Percentiles rank a stretch among this genome's conserved stretches.
Conservation (phyloP, 1,140 invertebrate species). For the Drosophila jambulina region DNA sequence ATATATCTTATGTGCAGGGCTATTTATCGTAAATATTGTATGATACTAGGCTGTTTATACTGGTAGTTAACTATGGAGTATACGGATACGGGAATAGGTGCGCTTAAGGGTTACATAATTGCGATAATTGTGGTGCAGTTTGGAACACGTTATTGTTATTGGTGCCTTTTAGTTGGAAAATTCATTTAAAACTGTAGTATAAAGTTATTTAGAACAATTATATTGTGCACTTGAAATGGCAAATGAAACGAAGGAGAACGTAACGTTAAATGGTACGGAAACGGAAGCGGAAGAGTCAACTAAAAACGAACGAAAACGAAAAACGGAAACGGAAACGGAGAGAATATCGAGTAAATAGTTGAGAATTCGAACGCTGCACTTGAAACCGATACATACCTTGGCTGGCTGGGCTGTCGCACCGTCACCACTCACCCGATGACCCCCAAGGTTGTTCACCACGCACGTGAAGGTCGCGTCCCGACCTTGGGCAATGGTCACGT, state of each 20-base stretch:
- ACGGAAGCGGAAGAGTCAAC: background rate
- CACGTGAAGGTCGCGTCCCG: constrained; percentile 95
- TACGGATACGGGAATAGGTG: constrained; percentile 35
- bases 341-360: constrained; percentile 7
- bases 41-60: constrained; percentile 47
- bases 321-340: background rate
- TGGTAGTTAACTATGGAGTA: constrained; percentile 42
- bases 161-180: constrained; percentile 48
- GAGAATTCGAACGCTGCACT: constrained; percentile 62
- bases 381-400: constrained; percentile 90
- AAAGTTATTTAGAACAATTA: constrained; percentile 33
- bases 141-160: constrained; percentile 44
- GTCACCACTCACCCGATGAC: constrained; percentile 96
- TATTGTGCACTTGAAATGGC: constrained; percentile 65
- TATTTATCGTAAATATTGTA: constrained; percentile 40
- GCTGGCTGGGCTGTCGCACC: constrained; percentile 87
- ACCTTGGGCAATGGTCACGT: constrained; percentile 94
- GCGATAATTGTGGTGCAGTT: constrained; percentile 62
- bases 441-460: constrained; percentile 95
- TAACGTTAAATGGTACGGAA: background rate
- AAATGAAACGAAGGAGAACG: constrained; percentile 33
- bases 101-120: constrained; percentile 60
- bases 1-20: constrained; percentile 20
- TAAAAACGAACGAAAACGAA: background rate
- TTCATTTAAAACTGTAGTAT: constrained; percentile 46